These are phyloP conservation scores for Merops nubicus DNA, from an alignment of 2,113 vertebrate genomes.

Conservation along the genomic window DNA sequence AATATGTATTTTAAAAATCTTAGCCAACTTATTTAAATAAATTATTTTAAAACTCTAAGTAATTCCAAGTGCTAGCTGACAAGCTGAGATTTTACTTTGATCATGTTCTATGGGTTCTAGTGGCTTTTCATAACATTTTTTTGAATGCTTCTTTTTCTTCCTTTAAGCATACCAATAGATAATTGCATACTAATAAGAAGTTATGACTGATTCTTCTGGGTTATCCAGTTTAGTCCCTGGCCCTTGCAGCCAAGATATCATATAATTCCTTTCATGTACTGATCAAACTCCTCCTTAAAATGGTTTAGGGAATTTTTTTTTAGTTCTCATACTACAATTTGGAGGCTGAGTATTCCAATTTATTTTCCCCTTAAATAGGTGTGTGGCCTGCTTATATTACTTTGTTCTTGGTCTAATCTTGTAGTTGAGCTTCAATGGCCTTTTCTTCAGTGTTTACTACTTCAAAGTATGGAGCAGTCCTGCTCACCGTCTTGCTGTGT, in stretches of 20 bases:
- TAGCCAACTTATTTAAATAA: slow-evolving; percentile 14
- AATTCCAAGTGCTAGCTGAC: not conserved
- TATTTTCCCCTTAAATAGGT: not conserved
- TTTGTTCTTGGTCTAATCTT: not conserved
- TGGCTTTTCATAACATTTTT: slow-evolving; percentile 10
- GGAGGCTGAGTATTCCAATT: not conserved
- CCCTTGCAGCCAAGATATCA: not conserved
- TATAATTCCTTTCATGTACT: slow-evolving; percentile 7
- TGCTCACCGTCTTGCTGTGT: not conserved
- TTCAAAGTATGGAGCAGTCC: not conserved
- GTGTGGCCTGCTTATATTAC: not conserved
- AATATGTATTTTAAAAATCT: not conserved
- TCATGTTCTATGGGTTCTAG: not conserved
- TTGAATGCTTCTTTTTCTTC: not conserved
- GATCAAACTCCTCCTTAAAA: slow-evolving; percentile 10
- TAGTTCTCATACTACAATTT: not conserved
- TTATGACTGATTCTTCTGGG: slow-evolving; percentile 29
- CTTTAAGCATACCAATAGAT: slow-evolving; percentile 1
- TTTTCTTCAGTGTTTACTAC: not conserved
- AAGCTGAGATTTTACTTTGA: slow-evolving; percentile 24
- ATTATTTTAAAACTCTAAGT: slow-evolving; percentile 1
- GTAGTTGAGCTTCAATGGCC: not conserved
- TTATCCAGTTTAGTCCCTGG: slow-evolving; percentile 1
- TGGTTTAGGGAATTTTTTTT: not conserved
- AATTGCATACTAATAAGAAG: not conserved